These are phyloP conservation scores for Otolemur crassicaudatus DNA, from an alignment of 2,797 vertebrate genomes.

Conservation along the genomic window DNA sequence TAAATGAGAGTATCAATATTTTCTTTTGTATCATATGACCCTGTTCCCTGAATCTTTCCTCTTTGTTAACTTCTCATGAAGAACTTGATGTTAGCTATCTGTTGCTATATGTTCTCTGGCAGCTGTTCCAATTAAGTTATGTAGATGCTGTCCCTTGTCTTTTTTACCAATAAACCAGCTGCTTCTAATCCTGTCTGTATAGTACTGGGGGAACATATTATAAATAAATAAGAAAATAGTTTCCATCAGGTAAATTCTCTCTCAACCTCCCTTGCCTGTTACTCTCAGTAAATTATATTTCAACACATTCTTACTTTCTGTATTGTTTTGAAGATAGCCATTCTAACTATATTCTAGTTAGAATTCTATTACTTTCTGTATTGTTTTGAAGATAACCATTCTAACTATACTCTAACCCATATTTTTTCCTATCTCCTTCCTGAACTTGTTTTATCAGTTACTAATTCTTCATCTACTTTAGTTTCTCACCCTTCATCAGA, in stretches of 20 bases:
- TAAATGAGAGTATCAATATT: background rate
- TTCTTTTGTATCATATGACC: background rate
- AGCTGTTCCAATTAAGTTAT: conserved; percentile 58
- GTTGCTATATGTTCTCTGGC: background rate
- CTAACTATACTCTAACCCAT: background rate
- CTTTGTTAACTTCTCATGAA: conserved; percentile 14
- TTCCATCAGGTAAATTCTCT: conserved; percentile 46
- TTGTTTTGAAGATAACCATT: background rate
- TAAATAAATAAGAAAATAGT: conserved; percentile 50
- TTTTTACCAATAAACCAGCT: conserved; percentile 47
- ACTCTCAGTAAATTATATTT: background rate
- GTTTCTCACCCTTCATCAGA: background rate
- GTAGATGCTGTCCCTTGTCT: conserved; percentile 32
- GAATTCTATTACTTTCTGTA: too few relatives aligned
- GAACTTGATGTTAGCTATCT: background rate
- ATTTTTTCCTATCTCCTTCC: conserved; percentile 22
- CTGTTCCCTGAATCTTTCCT: background rate
- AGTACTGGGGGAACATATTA: conserved; percentile 33
- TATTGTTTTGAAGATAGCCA: background rate
- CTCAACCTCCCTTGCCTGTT: background rate
- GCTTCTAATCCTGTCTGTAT: conserved; percentile 11
- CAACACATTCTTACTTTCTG: background rate
- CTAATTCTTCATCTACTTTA: background rate
- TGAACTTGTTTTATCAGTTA: background rate
- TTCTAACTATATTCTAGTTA: background rate